Percentiles rank a stretch among this genome's conserved stretches.
Evolutionary conservation across 2,797 vertebrate species (phyloP).

Genomic region (Malurus leucopterus): DNA sequence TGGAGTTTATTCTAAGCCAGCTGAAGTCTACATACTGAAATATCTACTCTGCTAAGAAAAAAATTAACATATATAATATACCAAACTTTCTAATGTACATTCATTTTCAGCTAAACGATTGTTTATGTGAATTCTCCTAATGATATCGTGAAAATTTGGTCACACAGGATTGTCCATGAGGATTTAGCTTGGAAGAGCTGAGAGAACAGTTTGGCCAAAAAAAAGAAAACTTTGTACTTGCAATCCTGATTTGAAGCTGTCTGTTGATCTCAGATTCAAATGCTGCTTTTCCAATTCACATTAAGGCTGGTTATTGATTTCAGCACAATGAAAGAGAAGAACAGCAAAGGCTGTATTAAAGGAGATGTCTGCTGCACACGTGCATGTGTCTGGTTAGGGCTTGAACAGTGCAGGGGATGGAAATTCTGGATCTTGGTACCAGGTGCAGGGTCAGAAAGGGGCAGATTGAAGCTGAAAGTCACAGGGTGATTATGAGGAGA

Average conservation of each 20-base stretch:
- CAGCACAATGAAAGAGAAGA: neutral
- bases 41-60: neutral
- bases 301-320: neutral
- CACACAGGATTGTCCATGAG: neutral
- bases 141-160: neutral
- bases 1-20: neutral
- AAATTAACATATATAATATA: neutral
- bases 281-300: neutral
- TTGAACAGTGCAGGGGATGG: neutral
- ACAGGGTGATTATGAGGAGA: neutral
- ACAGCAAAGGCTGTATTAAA: neutral
- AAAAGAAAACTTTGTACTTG: neutral
- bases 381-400: neutral
- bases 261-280: neutral
- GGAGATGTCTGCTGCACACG: neutral
- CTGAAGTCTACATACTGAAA: neutral
- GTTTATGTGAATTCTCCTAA: neutral
- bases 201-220: neutral
- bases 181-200: neutral
- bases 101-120: neutral
- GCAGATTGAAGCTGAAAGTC: neutral
- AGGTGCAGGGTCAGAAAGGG: neutral
- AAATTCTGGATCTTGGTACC: neutral
- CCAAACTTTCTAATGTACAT: neutral
- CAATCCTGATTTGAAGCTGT: neutral